Evolutionary conservation across 2,888 invertebrate genomes (phyloP).

Genomic region (Ophonus ardosiacus): DNA sequence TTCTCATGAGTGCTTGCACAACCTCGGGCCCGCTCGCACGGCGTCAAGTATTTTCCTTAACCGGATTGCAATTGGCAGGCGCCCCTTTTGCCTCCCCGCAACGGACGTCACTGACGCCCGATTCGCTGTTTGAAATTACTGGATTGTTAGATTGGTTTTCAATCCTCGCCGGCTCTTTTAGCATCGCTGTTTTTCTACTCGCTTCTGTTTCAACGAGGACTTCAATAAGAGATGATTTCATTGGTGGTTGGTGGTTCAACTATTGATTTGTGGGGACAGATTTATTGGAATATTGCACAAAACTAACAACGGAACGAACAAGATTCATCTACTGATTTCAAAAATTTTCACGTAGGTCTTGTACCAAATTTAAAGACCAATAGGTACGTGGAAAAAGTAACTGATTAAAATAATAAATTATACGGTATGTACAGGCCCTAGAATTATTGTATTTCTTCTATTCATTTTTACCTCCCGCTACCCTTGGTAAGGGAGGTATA

Average conservation of each 20-base stretch:
- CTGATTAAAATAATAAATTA: no score
- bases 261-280: slow-evolving; percentile 28
- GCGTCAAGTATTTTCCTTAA: slow-evolving; percentile 65
- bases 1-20: slow-evolving; percentile 56
- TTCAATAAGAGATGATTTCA: slow-evolving; percentile 30
- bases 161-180: slow-evolving; percentile 46
- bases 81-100: neutral
- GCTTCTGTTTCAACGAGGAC: slow-evolving; percentile 19
- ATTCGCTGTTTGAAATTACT: slow-evolving; percentile 64
- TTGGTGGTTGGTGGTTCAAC: slow-evolving; percentile 5
- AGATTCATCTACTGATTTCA: neutral
- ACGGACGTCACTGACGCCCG: slow-evolving; percentile 32
- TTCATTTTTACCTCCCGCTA: no score
- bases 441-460: no score
- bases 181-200: slow-evolving; percentile 2
- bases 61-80: slow-evolving; percentile 64
- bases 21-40: slow-evolving; percentile 48
- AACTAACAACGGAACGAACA: neutral
- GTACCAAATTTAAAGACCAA: no score
- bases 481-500: no score
- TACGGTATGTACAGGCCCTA: no score
- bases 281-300: slow-evolving; percentile 5
- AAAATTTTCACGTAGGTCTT: neutral
- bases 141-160: slow-evolving; percentile 62
- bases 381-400: no score